Percentiles rank a stretch among this genome's conserved stretches.
Conservation (phyloP, 2,113 vertebrate species). For the Periophthalmus modestus region DNA sequence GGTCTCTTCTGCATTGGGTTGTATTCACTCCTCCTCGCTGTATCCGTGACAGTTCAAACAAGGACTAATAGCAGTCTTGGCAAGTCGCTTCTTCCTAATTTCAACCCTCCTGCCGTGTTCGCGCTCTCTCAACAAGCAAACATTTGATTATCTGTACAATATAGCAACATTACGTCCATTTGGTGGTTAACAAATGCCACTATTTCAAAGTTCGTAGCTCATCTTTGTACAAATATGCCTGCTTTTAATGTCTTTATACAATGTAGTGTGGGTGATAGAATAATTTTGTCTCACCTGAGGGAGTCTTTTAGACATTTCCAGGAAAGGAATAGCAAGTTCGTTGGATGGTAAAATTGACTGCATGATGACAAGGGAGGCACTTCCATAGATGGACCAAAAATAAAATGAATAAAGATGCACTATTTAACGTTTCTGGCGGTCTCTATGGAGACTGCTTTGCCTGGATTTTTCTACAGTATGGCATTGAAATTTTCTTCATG, state of each 20-base stretch:
- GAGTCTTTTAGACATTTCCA: neutral
- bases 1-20: neutral
- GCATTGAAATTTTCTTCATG: neutral
- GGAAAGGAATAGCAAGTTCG: constrained; percentile 20
- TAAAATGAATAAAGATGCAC: neutral
- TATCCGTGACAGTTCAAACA: neutral
- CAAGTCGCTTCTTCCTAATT: constrained; percentile 31
- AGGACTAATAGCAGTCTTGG: constrained; percentile 33
- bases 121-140: neutral
- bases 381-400: constrained; percentile 42
- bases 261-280: constrained; percentile 28
- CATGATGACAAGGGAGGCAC: constrained; percentile 55
- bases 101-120: constrained; percentile 12
- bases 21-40: constrained; percentile 5
- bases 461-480: no score
- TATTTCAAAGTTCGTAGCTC: neutral
- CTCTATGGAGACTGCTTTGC: neutral
- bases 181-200: constrained; percentile 7
- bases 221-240: neutral
- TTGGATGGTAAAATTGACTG: constrained; percentile 4
- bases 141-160: constrained; percentile 28
- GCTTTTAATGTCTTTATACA: constrained; percentile 21
- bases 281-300: neutral
- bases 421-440: neutral
- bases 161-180: neutral